Base-by-base conservation (phyloP, 2,888 invertebrate genomes). In the Octonoba sinensis region DNA sequence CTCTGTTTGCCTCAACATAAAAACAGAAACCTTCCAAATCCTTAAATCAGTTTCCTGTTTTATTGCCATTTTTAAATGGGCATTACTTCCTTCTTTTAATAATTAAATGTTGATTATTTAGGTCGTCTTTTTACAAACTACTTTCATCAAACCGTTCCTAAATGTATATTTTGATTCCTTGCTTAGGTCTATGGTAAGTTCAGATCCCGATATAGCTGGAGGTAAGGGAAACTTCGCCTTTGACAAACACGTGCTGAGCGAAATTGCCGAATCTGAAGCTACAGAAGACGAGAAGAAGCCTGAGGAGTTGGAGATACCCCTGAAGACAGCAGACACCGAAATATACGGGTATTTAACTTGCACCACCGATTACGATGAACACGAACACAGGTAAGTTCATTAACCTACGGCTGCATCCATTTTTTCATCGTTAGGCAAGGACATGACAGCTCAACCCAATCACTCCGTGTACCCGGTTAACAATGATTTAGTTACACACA, bases 261-360 rank as follows among this genome's bases (percentile, higher is more conserved):
- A 73, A 54, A 79, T 79, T 18, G 46, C 47, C 16, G 78, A 78
- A 24, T 66, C 59, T 1, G 73, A 72, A 12, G 12, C 57, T 0
- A 67, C n/a, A 22, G 67, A 73, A 67, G 69, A 70, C 20, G 27
- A 57, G 24, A 24, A 27, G n/a, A 36, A 24, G 22, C 12, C 27
- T 36, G 47, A 27, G 20, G 22, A 44, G 51, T 54, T 16, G 20
- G 51, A 24, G 0, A 66, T 49, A 6, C 16, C 46, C 3, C 22
- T 15, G 22, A 44, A 44, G 4, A 22, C 59, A 66, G 13, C 11
- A 11, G 49, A 54, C 13, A 57, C 57, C n/a, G 82, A 82, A 20
- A 49, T 66, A 36, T 77, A 72, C 67, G 84, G 84, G 24, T 71
- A 60, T 62, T 36, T 84, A 8, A 67, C 18, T 18, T 84, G 82